A percentile compares a stretch with the other conserved stretches of the same genome.
These are phyloP conservation scores for Abramis brama DNA, from an alignment of 2,113 vertebrate genomes.

Conservation along the genomic window DNA sequence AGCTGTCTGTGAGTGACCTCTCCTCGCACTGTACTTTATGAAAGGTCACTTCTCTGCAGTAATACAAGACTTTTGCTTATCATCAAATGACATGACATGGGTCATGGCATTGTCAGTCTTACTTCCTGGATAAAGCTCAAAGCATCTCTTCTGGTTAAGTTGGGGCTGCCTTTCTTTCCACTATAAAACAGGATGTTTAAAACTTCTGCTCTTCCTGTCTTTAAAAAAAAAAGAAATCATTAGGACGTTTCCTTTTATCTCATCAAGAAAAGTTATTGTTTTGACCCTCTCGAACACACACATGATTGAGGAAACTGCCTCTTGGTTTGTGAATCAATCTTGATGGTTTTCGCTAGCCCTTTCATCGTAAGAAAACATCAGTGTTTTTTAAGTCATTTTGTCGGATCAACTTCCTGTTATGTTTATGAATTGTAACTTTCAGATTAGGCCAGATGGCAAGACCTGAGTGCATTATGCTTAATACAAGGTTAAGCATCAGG, in stretches of 20 bases:
- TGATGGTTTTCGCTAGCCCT: not conserved
- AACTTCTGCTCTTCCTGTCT: conserved; percentile 39
- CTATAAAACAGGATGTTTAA: conserved; percentile 20
- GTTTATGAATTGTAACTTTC: not conserved
- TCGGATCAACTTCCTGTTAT: not conserved
- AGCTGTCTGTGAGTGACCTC: not conserved
- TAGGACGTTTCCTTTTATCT: conserved; percentile 77
- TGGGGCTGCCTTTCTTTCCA: not conserved
- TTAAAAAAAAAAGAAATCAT: conserved; percentile 61
- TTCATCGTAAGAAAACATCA: not conserved
- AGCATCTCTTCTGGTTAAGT: not conserved
- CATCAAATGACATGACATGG: conserved; percentile 6
- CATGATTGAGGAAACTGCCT: conserved; percentile 39
- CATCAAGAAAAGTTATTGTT: conserved; percentile 69
- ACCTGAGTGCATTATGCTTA: not conserved
- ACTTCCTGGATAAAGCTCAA: not conserved
- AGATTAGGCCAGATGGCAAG: conserved; percentile 6
- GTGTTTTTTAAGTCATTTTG: not conserved
- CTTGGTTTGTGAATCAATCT: not conserved
- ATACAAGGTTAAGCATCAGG: conserved; percentile 15
- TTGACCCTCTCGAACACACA: conserved; percentile 59
- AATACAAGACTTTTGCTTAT: not conserved
- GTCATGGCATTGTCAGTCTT: not conserved
- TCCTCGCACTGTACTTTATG: not conserved
- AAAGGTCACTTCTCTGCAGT: conserved; percentile 15